Conservation (phyloP, 2,113 vertebrate genomes). For the Xiphophorus couchianus region DNA sequence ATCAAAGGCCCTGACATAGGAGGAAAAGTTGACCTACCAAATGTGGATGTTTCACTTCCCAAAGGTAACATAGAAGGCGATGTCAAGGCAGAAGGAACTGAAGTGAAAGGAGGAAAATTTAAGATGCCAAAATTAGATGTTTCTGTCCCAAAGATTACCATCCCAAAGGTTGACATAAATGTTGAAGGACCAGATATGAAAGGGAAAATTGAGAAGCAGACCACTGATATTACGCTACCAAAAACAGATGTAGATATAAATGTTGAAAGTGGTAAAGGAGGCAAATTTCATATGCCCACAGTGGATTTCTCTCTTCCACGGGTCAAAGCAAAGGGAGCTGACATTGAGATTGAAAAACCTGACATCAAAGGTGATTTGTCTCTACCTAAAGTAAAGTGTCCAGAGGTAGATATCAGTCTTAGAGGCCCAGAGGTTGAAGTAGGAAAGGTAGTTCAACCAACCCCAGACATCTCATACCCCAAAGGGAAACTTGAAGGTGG, state of each 20-base stretch:
- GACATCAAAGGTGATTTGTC: conserved; percentile 60
- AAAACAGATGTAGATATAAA: conserved; percentile 8
- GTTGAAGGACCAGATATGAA: conserved; percentile 32
- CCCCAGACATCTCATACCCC: conserved; percentile 61
- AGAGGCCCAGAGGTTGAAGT: conserved; percentile 29
- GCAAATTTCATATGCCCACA: conserved; percentile 68
- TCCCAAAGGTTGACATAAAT: conserved; percentile 11
- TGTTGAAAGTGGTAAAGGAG: conserved; percentile 28
- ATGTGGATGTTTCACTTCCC: conserved; percentile 56
- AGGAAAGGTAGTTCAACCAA: conserved; percentile 33
- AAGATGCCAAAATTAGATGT: conserved; percentile 48
- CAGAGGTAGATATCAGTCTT: conserved; percentile 25
- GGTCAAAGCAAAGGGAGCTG: conserved; percentile 39
- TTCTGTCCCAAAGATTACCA: conserved; percentile 33
- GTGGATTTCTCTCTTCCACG: conserved; percentile 72
- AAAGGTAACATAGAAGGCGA: conserved; percentile 53
- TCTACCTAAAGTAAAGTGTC: conserved; percentile 55
- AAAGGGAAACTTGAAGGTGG: conserved; percentile 52
- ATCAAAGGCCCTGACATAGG: conserved; percentile 2
- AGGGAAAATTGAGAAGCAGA: conserved; percentile 26
- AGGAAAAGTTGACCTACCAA: conserved; percentile 41
- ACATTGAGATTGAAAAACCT: conserved; percentile 43
- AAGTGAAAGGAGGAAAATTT: conserved; percentile 41
- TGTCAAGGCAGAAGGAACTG: conserved; percentile 23
- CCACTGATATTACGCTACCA: conserved; percentile 50